phyloP scores from a whole-genome alignment of 2,888 invertebrate species.

The Rhorus exstirpatorius region DNA sequence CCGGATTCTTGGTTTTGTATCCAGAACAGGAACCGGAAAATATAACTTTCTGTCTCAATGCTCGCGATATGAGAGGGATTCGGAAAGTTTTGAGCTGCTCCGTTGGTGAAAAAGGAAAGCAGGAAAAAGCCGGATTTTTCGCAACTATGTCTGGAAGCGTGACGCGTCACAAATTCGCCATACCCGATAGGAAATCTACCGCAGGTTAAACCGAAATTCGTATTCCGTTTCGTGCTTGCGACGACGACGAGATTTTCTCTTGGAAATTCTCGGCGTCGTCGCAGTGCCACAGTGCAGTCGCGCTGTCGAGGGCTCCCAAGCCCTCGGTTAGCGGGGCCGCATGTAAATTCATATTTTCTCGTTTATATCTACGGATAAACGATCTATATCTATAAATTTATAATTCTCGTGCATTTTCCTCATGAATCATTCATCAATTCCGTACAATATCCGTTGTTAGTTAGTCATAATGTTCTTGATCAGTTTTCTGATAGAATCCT shows the following conservation, averaged over 20 bases:
- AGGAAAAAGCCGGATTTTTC: slow-evolving; percentile 59
- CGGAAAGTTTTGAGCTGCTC: slow-evolving; percentile 30
- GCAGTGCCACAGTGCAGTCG: neutral
- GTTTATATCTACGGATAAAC: slow-evolving; percentile 35
- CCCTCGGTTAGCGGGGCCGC: neutral
- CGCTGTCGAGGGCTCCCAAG: slow-evolving; percentile 1
- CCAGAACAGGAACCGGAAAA: slow-evolving; percentile 61
- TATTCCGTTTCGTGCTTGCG: slow-evolving; percentile 59
- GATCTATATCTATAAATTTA: too few relatives aligned
- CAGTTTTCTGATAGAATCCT: neutral
- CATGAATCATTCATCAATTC: neutral
- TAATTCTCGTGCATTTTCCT: neutral
- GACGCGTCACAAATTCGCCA: slow-evolving; percentile 69
- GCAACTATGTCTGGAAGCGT: slow-evolving; percentile 41
- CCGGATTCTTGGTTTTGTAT: slow-evolving; percentile 40
- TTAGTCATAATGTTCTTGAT: neutral
- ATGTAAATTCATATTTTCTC: slow-evolving; percentile 41
- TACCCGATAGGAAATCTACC: slow-evolving; percentile 50
- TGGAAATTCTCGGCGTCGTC: slow-evolving; percentile 1
- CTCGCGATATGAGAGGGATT: slow-evolving; percentile 38
- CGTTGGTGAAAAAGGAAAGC: slow-evolving; percentile 34
- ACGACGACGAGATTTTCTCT: slow-evolving; percentile 36
- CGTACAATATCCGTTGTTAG: too few relatives aligned
- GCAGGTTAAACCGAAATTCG: slow-evolving; percentile 62
- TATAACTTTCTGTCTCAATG: slow-evolving; percentile 42